Conservation (phyloP, 2,113 vertebrate genomes). For the Tichodroma muraria region DNA sequence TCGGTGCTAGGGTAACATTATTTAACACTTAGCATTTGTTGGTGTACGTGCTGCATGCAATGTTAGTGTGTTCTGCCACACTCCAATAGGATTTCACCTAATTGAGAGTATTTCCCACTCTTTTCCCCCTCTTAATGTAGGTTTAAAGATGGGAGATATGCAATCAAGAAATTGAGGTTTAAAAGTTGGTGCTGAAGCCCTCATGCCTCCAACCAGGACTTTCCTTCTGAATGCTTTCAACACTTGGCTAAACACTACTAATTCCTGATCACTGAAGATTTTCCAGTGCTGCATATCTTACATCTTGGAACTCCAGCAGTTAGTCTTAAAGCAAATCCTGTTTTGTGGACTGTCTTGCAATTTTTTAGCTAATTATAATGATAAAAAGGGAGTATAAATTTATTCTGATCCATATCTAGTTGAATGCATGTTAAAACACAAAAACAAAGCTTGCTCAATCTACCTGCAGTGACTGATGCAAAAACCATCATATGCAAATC, state of each 20-base stretch:
- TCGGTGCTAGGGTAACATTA: neutral
- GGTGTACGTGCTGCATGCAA: neutral
- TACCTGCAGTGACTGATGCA: slow-evolving; percentile 93
- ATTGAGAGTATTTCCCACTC: neutral
- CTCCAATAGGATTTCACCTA: neutral
- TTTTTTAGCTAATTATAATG: slow-evolving; percentile 90
- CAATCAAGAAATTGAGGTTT: slow-evolving; percentile 88
- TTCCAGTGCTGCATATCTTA: slow-evolving; percentile 84
- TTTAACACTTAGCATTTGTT: neutral
- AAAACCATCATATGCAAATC: slow-evolving; percentile 89
- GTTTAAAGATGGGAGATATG: slow-evolving; percentile 90
- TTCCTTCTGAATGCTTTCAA: slow-evolving; percentile 80
- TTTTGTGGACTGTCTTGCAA: slow-evolving; percentile 91
- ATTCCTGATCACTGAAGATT: slow-evolving; percentile 76
- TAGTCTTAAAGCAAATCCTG: slow-evolving; percentile 82
- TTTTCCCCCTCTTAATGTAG: slow-evolving; percentile 55
- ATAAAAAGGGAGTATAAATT: slow-evolving; percentile 88
- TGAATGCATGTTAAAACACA: slow-evolving; percentile 90
- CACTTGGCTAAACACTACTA: slow-evolving; percentile 81
- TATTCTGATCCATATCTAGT: slow-evolving; percentile 84
- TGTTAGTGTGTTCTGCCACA: neutral
- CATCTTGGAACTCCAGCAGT: slow-evolving; percentile 78
- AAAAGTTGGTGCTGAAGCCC: slow-evolving; percentile 88
- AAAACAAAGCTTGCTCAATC: slow-evolving; percentile 89
- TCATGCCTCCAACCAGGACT: slow-evolving; percentile 85